Conservation (phyloP, 2,888 invertebrate genomes). For the Lasioglossum oenotherae region DNA sequence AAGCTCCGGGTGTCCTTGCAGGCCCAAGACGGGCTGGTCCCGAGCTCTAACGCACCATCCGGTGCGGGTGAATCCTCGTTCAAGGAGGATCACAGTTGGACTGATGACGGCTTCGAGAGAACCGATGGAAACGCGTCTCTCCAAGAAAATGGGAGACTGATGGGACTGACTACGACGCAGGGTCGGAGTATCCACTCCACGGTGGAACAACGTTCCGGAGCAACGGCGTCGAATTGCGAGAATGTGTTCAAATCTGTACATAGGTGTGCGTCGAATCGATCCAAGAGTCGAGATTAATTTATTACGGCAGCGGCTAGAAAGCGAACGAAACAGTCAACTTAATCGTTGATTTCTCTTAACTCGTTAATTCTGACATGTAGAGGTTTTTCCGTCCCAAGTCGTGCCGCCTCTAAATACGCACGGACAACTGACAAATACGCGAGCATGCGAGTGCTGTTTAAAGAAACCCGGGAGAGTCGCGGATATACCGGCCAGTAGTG, state of each 20-base stretch:
- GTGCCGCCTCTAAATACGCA: slow-evolving; percentile 19
- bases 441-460: slow-evolving; percentile 47
- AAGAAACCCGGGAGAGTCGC: slow-evolving; percentile 58
- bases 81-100: not conserved
- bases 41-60: slow-evolving; percentile 1
- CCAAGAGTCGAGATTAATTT: slow-evolving; percentile 74
- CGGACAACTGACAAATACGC: not conserved
- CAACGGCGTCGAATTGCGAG: slow-evolving; percentile 36
- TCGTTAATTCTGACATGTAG: not conserved
- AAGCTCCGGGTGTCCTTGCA: slow-evolving; percentile 11
- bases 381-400: not conserved
- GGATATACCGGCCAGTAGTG: slow-evolving; percentile 80
- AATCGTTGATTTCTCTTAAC: slow-evolving; percentile 13
- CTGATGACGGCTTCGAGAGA: not conserved
- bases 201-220: slow-evolving; percentile 1
- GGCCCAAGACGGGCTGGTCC: slow-evolving; percentile 38
- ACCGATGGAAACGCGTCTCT: not conserved
- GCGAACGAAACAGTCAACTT: slow-evolving; percentile 57
- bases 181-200: not conserved
- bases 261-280: slow-evolving; percentile 66
- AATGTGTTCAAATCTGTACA: slow-evolving; percentile 80
- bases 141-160: too few species aligned
- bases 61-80: not conserved
- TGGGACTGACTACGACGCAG: not conserved
- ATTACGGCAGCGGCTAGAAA: slow-evolving; percentile 72